Evolutionary conservation across 2,797 vertebrate genomes (phyloP).

Genomic region (Syncerus caffer): DNA sequence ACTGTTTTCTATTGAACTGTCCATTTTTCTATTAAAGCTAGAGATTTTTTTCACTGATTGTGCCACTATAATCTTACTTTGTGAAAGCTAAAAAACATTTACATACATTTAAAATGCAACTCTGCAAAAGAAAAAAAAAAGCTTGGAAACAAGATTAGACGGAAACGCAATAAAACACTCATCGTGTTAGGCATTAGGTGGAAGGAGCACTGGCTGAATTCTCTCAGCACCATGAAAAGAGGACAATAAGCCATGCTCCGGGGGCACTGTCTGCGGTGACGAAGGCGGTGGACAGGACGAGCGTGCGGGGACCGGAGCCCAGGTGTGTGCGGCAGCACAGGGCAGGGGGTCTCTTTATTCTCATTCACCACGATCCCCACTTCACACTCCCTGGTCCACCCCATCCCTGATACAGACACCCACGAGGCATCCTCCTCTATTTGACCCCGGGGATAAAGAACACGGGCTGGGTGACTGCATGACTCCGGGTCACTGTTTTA

Average conservation of each 20-base stretch:
- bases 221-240: background rate
- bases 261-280: background rate
- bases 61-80: background rate
- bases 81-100: background rate
- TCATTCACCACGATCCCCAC: background rate
- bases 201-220: background rate
- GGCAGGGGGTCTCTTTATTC: background rate
- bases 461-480: background rate
- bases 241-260: background rate
- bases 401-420: background rate
- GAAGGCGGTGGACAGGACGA: background rate
- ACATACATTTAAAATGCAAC: background rate
- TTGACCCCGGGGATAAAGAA: background rate
- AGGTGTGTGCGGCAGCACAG: background rate
- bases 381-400: background rate
- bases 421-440: background rate
- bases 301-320: background rate
- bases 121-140: background rate
- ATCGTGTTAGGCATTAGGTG: background rate
- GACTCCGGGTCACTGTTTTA: background rate
- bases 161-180: background rate
- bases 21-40: slow-evolving; percentile 27
- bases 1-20: background rate
- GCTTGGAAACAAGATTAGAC: background rate
- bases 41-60: background rate